Conservation (phyloP, 2,113 vertebrate species). For the Bubo scandiacus region DNA sequence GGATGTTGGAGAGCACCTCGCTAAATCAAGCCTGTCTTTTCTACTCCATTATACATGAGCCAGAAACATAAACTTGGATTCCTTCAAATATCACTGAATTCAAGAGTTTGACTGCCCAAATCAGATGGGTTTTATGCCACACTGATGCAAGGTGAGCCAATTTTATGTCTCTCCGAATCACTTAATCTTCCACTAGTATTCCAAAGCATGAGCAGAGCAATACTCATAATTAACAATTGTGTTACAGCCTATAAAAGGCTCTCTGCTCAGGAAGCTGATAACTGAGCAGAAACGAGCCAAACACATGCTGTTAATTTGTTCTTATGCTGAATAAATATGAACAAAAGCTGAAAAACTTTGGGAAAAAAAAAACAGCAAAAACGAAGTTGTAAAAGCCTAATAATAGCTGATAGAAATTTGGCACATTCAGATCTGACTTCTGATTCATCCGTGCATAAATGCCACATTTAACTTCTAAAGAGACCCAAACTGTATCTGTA, state of each 20-base stretch:
- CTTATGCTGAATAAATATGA: not conserved
- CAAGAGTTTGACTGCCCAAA: not conserved
- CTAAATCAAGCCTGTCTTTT: not conserved
- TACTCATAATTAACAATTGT: not conserved
- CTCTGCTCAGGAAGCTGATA: not conserved
- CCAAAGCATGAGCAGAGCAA: not conserved
- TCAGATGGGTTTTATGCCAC: not conserved
- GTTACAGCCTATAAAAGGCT: not conserved
- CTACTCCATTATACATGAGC: not conserved
- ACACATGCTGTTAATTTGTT: not conserved
- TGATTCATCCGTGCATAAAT: not conserved
- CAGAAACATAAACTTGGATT: not conserved
- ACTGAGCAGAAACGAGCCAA: not conserved
- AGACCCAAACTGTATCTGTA: not conserved
- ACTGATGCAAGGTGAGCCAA: not conserved
- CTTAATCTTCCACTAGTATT: not conserved
- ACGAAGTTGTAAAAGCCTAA: not conserved
- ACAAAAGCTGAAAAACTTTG: not conserved
- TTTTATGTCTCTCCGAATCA: not conserved
- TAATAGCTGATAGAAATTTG: not conserved
- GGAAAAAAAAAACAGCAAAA: not conserved
- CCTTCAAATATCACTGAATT: not conserved
- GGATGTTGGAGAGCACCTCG: not conserved
- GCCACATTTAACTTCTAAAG: not conserved
- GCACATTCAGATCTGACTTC: not conserved